phyloP scores from a whole-genome alignment of 2,113 vertebrate genomes.

The Percina caprodes region DNA sequence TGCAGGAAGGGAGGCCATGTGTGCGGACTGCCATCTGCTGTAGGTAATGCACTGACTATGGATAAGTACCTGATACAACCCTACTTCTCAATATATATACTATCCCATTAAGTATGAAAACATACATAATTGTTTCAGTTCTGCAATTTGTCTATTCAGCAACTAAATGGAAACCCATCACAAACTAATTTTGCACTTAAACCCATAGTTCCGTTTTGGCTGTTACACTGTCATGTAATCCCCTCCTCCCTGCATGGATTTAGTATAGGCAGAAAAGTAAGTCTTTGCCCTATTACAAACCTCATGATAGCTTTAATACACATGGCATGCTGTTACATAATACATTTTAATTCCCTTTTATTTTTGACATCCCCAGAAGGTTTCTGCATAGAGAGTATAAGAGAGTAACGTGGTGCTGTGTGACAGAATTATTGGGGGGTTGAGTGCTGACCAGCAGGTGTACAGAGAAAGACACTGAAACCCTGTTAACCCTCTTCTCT shows the following conservation, averaged over 20 bases:
- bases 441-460: conserved; percentile 9
- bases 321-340: conserved; percentile 50
- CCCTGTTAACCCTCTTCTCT: conserved; percentile 4
- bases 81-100: no score
- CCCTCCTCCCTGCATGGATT: conserved; percentile 28
- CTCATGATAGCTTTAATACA: conserved; percentile 16
- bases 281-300: conserved; percentile 21
- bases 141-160: conserved; percentile 4
- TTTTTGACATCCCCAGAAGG: conserved; percentile 9
- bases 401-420: conserved; percentile 11
- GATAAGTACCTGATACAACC: no score
- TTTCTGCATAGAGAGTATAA: conserved; percentile 12
- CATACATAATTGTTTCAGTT: neutral
- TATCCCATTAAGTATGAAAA: no score
- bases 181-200: neutral
- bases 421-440: neutral
- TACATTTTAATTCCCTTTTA: conserved; percentile 36
- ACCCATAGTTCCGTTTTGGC: neutral
- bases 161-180: neutral
- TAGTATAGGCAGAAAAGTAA: conserved; percentile 8
- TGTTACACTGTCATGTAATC: neutral
- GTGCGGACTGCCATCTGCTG: no score
- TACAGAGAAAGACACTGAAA: neutral
- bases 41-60: no score
- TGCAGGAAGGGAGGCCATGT: no score